Base-by-base conservation (phyloP, 2,797 vertebrate genomes). In the Catostomus latipinnis region DNA sequence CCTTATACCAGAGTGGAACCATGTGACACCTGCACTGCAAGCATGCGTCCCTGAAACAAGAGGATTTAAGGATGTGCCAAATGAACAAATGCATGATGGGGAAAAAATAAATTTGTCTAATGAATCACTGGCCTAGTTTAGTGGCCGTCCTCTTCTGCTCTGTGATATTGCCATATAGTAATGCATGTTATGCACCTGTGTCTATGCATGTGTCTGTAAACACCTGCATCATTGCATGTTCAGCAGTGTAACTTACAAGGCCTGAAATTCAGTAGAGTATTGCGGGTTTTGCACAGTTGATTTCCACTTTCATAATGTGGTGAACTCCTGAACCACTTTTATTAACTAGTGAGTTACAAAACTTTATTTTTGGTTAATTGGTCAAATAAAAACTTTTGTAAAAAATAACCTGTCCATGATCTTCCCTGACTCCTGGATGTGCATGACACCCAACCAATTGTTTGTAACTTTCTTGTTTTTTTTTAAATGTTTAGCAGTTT, bases 41-140 rank as follows among this genome's bases (percentile, higher is more conserved):
- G 48, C 0, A 22, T 43, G 53, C 11, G 46, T 66, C 46, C 7
- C 5, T 11, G 8, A 14, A 73, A 76, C 50, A 76, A 76, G 67
- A 50, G 66, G 73, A 81, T 81, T 52, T 22, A 76, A 7, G 5
- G 66, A 71, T 76, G 22, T 14, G 49, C 61, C 46, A 18, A 18
- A 18, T 18, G 1, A 66, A 61, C 7, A 22, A 52, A 56, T 66
- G 14, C 52, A 76, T 10, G n/a, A 45, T 13, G 73, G 71, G 61
- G 34, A 2, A 4, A 34, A 34, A 54, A 16, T 34, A 10, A 75
- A 22, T 22, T 22, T 22, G 22, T 22, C 22, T 22, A 22, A 22
- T 22, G 22, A 22, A 22, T 22, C 22, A 22, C 22, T 22, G 22
- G 34, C 34, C 34, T 34, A 34, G 34, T 75, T 56, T 65, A 13